These are phyloP conservation scores for Ambastaia sidthimunki DNA, from an alignment of 2,797 vertebrate species.

Conservation along the genomic window DNA sequence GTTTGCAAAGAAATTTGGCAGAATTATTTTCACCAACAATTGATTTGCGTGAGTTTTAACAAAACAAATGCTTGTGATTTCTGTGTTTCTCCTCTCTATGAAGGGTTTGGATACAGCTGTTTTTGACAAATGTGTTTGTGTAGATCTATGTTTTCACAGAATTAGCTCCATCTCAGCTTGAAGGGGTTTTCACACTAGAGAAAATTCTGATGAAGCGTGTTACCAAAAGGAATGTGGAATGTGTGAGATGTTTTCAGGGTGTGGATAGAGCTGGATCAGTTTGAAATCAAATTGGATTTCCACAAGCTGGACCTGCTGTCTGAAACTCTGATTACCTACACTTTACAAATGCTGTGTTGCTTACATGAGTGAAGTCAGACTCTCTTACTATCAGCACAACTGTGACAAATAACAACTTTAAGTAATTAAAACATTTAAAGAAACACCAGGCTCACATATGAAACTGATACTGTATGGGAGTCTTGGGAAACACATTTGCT, in stretches of 20 bases:
- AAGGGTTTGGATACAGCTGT: background rate
- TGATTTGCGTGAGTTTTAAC: too few relatives aligned
- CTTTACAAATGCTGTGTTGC: too few relatives aligned
- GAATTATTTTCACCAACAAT: too few relatives aligned
- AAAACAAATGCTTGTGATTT: too few relatives aligned
- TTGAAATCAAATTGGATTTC: background rate
- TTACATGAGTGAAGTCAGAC: too few relatives aligned
- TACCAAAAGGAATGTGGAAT: background rate
- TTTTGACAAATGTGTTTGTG: background rate
- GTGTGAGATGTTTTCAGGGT: background rate
- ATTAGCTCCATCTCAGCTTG: background rate
- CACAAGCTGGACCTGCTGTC: background rate
- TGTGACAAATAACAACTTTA: too few relatives aligned
- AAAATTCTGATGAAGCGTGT: background rate
- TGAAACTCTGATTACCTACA: background rate
- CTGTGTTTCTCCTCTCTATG: too few relatives aligned
- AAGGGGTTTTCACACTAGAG: constrained; percentile 1
- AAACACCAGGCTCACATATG: constrained; percentile 1
- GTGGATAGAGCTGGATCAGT: background rate
- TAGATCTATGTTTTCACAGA: background rate
- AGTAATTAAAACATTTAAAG: too few relatives aligned
- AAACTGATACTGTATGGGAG: background rate
- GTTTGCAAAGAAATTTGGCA: too few relatives aligned
- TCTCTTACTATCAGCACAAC: too few relatives aligned
- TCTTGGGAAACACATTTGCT: background rate